Conservation (phyloP, 2,113 vertebrate genomes). For the human (Homo sapiens) region DNA sequence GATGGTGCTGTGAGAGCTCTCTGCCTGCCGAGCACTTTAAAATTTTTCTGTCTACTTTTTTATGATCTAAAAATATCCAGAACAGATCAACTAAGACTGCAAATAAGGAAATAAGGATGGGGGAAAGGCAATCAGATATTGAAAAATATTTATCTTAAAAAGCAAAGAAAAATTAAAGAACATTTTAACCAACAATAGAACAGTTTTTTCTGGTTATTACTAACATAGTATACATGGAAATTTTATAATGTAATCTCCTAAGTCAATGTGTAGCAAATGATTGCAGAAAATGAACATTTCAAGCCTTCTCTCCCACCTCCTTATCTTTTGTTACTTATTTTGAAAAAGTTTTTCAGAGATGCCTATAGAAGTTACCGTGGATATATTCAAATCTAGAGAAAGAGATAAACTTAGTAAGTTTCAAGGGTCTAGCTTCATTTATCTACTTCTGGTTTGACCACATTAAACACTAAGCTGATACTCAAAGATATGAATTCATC, state of each 20-base stretch:
- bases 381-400: not conserved
- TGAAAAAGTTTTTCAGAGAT: not conserved
- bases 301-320: not conserved
- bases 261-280: not conserved
- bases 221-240: not conserved
- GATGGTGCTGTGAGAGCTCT: not conserved
- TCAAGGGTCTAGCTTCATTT: not conserved
- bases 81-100: not conserved
- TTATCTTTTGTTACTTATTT: not conserved
- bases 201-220: not conserved
- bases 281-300: not conserved
- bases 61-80: slow-evolving; percentile 58
- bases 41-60: slow-evolving; percentile 14
- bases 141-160: not conserved
- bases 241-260: not conserved
- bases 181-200: not conserved
- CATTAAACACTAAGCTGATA: not conserved
- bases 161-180: not conserved
- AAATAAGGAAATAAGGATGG: not conserved
- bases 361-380: not conserved
- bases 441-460: not conserved
- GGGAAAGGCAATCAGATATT: not conserved
- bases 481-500: not conserved
- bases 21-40: slow-evolving; percentile 31
- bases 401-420: not conserved